Conservation (phyloP, 35 echinoderm and acorn worm genomes). For the Diadema setosum region DNA sequence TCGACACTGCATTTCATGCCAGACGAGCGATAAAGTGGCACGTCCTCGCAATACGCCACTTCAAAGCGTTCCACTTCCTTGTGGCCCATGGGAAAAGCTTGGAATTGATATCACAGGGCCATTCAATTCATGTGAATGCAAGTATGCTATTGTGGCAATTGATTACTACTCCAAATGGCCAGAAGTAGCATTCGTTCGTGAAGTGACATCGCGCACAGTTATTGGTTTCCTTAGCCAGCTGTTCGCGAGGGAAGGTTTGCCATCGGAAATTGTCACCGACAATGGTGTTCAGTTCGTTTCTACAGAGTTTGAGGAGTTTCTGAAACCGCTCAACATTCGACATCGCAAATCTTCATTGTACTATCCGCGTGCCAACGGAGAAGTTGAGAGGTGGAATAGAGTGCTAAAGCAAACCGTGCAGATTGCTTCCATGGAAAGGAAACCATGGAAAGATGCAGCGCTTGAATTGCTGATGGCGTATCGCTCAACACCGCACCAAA, state of each 20-base stretch:
- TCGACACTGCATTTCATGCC: constrained; percentile 8
- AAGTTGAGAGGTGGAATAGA: constrained; percentile 60
- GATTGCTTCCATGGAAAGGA: background rate
- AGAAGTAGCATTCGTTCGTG: constrained; percentile 45
- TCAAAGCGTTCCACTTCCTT: constrained; percentile 53
- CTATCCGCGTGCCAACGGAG: constrained; percentile 50
- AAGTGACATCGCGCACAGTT: constrained; percentile 36
- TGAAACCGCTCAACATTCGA: constrained; percentile 27
- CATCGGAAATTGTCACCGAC: constrained; percentile 46
- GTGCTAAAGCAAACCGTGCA: constrained; percentile 20
- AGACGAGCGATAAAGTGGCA: constrained; percentile 34
- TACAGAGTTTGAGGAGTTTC: constrained; percentile 33
- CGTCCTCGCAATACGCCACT: constrained; percentile 8
- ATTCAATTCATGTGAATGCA: constrained; percentile 37
- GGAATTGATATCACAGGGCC: constrained; percentile 59
- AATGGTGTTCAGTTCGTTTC: constrained; percentile 72
- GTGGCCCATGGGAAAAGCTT: constrained; percentile 44
- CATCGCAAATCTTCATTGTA: constrained; percentile 42
- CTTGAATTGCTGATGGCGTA: constrained; percentile 44
- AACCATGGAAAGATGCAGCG: constrained; percentile 31
- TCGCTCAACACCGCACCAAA: constrained; percentile 53
- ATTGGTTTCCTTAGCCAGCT: constrained; percentile 16
- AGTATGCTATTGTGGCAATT: constrained; percentile 50
- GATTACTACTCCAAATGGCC: constrained; percentile 67
- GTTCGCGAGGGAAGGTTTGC: constrained; percentile 47